Conservation (phyloP, 2,888 invertebrate species). For the Drosophila bunnanda region DNA sequence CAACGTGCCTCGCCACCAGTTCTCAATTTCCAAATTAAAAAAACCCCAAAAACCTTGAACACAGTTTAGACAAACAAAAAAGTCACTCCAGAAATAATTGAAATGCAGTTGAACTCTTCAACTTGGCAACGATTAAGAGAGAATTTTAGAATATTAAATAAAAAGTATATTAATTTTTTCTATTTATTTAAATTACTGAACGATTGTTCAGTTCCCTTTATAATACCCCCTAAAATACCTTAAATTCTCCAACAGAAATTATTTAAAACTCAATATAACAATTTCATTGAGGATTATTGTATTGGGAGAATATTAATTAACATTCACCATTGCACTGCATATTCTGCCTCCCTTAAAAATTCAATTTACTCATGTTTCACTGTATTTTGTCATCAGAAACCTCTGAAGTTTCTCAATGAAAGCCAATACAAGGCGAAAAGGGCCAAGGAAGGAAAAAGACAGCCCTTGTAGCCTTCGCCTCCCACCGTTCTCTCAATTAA, state of each 20-base stretch:
- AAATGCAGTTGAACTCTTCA: constrained; percentile 47
- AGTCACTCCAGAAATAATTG: constrained; percentile 53
- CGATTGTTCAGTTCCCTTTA: not conserved
- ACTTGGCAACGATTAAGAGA: not conserved
- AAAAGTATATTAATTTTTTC: not conserved
- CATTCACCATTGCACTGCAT: not conserved
- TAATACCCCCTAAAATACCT: not conserved
- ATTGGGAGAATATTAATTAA: too few relatives aligned
- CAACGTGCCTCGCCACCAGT: constrained; percentile 64
- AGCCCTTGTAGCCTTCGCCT: not conserved
- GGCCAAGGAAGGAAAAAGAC: not conserved
- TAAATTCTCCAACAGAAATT: not conserved
- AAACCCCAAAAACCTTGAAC: constrained; percentile 55
- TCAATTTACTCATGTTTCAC: not conserved
- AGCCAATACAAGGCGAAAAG: not conserved
- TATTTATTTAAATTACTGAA: not conserved
- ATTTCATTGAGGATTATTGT: not conserved
- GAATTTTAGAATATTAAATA: not conserved
- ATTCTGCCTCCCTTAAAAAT: too few relatives aligned
- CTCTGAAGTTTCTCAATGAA: not conserved
- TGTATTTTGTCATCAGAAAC: constrained; percentile 12
- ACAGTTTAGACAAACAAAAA: constrained; percentile 6
- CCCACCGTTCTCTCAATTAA: not conserved
- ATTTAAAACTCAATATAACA: not conserved
- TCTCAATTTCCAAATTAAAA: constrained; percentile 49